These are phyloP conservation scores for Aelia acuminata DNA, from an alignment of 2,888 invertebrate genomes.

Conservation along the genomic window DNA sequence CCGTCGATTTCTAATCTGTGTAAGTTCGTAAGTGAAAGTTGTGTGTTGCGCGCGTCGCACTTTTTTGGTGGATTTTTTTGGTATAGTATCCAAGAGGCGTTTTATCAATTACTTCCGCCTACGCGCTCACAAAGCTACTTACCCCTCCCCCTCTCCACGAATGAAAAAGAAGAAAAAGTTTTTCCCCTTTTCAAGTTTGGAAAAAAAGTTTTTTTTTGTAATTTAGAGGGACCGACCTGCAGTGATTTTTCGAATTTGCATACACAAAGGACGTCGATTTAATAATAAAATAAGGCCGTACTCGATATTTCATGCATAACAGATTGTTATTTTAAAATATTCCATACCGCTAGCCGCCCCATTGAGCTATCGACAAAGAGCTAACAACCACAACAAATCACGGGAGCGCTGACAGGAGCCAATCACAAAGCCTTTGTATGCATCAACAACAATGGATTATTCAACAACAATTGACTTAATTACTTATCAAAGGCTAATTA, in stretches of 20 bases:
- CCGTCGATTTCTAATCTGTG: too few species aligned
- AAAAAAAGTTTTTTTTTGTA: too few species aligned
- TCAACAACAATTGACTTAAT: slow-evolving; percentile 46
- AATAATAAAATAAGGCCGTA: background rate
- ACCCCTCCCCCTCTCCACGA: too few species aligned
- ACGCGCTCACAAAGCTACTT: too few species aligned
- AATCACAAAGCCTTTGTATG: slow-evolving; percentile 27
- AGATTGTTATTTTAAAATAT: background rate
- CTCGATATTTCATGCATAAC: slow-evolving; percentile 14
- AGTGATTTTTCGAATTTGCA: background rate
- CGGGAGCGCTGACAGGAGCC: slow-evolving; percentile 27
- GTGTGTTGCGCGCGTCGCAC: too few species aligned
- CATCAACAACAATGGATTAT: background rate
- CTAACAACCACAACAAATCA: slow-evolving; percentile 18
- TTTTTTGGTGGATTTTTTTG: too few species aligned
- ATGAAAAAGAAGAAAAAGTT: too few species aligned
- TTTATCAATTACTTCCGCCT: too few species aligned
- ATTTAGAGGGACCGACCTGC: background rate
- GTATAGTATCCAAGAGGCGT: too few species aligned
- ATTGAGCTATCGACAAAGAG: background rate
- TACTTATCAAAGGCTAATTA: background rate
- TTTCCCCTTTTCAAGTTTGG: too few species aligned
- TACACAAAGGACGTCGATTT: slow-evolving; percentile 13
- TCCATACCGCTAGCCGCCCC: background rate
- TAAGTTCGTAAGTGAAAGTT: too few species aligned